These are phyloP conservation scores for Drosophila arizonae DNA, from an alignment of 1,140 invertebrate species.

Conservation along the genomic window DNA sequence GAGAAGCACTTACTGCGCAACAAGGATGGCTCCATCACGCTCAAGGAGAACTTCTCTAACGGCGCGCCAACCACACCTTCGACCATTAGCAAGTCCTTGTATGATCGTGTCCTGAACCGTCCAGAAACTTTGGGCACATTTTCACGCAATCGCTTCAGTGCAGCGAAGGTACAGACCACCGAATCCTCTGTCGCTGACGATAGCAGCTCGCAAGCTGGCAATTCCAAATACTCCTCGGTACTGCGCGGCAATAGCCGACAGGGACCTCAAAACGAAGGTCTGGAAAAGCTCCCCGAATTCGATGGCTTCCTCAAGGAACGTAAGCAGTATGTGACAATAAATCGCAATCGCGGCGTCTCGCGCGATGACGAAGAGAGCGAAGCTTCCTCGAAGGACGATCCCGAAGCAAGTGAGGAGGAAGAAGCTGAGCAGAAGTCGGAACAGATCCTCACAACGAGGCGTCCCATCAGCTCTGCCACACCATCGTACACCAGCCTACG, in stretches of 20 bases:
- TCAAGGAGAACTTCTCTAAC: constrained; percentile 55
- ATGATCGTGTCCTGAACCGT: constrained; percentile 87
- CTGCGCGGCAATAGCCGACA: constrained; percentile 85
- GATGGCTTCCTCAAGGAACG: constrained; percentile 83
- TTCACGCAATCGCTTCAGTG: constrained; percentile 57
- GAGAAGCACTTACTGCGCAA: constrained; percentile 89
- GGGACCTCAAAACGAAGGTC: constrained; percentile 89
- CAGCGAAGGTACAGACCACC: not conserved
- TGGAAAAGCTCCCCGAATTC: constrained; percentile 84
- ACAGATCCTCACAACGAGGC: constrained; percentile 39
- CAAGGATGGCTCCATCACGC: constrained; percentile 80
- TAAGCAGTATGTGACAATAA: constrained; percentile 84
- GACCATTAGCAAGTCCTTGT: constrained; percentile 87
- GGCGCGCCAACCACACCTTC: constrained; percentile 82
- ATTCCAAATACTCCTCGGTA: constrained; percentile 81
- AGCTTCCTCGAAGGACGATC: constrained; percentile 38
- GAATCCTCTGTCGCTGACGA: constrained; percentile 7
- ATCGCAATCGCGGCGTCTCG: constrained; percentile 78
- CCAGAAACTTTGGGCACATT: constrained; percentile 73
- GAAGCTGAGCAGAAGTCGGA: constrained; percentile 74
- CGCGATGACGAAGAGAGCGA: constrained; percentile 74
- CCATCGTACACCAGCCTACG: constrained; percentile 88
- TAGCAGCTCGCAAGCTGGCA: constrained; percentile 17
- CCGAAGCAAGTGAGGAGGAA: constrained; percentile 58
- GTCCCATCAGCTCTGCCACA: constrained; percentile 59